Evolutionary conservation across 2,888 invertebrate genomes (phyloP).

Genomic region (Caenorhabditis sulstoni): DNA sequence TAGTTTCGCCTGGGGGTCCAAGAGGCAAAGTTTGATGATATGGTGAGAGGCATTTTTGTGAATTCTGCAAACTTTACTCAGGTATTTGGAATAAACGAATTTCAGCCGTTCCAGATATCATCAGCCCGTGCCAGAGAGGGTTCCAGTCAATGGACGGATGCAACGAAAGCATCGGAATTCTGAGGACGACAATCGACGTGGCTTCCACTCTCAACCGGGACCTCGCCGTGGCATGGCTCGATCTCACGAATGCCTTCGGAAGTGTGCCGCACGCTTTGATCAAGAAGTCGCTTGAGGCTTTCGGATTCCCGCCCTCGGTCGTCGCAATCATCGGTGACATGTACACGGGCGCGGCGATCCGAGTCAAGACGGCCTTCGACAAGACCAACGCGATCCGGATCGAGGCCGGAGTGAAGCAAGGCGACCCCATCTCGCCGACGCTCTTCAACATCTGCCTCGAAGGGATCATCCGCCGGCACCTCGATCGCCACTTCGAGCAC

Average conservation of each 20-base stretch:
- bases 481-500: background rate
- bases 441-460: slow-evolving; percentile 80
- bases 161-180: slow-evolving; percentile 5
- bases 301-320: background rate
- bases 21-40: no score
- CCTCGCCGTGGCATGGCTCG: slow-evolving; percentile 27
- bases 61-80: background rate
- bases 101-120: background rate
- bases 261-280: slow-evolving; percentile 1
- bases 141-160: slow-evolving; percentile 29
- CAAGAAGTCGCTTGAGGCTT: background rate
- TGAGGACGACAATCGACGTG: slow-evolving; percentile 19
- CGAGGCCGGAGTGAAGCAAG: slow-evolving; percentile 79
- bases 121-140: slow-evolving; percentile 33
- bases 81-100: background rate
- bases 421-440: slow-evolving; percentile 80
- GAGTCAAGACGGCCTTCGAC: background rate
- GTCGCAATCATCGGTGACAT: background rate
- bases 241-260: slow-evolving; percentile 32
- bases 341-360: slow-evolving; percentile 2
- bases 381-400: slow-evolving; percentile 46
- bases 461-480: slow-evolving; percentile 59
- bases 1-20: no score
- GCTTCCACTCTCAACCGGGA: background rate
- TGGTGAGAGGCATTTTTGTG: no score